phyloP scores from a whole-genome alignment of 2,888 invertebrate genomes.

The Atrina japonica region DNA sequence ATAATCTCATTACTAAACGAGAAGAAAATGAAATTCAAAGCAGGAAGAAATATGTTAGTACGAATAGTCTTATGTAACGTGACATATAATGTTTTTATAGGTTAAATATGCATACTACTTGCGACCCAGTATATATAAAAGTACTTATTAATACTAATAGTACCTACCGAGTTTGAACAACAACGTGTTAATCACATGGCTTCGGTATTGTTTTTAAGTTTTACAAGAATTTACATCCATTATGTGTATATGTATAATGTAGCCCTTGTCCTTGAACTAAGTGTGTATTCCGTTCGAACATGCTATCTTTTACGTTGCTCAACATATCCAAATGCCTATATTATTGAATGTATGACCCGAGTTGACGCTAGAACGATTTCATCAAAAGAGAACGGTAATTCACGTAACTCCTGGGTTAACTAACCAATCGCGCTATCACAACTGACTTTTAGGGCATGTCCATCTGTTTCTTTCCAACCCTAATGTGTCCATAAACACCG shows the following conservation, averaged over 20 bases:
- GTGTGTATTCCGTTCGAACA: slow-evolving; percentile 29
- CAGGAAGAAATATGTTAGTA: no score
- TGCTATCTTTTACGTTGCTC: slow-evolving; percentile 42
- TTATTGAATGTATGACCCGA: slow-evolving; percentile 25
- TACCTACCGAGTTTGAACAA: background rate
- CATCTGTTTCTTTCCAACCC: slow-evolving; percentile 39
- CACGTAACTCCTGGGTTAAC: slow-evolving; percentile 70
- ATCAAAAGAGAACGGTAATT: slow-evolving; percentile 51
- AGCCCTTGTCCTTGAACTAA: slow-evolving; percentile 34
- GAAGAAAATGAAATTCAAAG: no score
- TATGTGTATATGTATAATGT: no score
- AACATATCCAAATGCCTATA: slow-evolving; percentile 43
- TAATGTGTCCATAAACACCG: slow-evolving; percentile 36
- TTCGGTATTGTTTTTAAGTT: background rate
- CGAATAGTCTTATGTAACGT: no score
- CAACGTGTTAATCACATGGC: background rate
- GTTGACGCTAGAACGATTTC: slow-evolving; percentile 43
- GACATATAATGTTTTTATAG: no score
- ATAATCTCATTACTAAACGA: no score
- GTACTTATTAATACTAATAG: background rate
- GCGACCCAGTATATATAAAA: no score
- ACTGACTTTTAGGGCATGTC: slow-evolving; percentile 41
- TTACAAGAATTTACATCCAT: background rate
- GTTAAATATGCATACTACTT: no score
- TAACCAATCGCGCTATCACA: slow-evolving; percentile 62